phyloP scores from a whole-genome alignment of 2,797 vertebrate species.

The Emydoidea blandingii region DNA sequence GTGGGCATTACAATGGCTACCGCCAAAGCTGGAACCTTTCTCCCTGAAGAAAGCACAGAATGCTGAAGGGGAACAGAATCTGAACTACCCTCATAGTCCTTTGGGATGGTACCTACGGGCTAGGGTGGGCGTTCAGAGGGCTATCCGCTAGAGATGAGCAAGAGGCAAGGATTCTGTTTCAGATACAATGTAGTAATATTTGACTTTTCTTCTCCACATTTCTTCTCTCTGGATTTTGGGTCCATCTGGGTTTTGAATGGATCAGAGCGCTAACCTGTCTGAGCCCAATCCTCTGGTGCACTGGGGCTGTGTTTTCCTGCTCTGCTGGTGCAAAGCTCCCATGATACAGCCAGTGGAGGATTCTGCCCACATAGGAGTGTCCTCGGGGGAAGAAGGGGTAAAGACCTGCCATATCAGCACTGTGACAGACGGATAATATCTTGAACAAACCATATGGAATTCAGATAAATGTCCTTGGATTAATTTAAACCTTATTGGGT shows the following conservation, averaged over 20 bases:
- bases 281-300: too few species aligned
- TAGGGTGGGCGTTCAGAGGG: not conserved
- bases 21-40: not conserved
- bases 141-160: not conserved
- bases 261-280: not conserved
- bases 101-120: accelerated
- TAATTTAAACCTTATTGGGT: not conserved
- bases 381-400: not conserved
- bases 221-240: not conserved
- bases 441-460: not conserved
- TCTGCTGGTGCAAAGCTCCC: not conserved
- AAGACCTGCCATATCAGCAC: not conserved
- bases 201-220: not conserved
- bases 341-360: not conserved
- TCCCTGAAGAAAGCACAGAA: not conserved
- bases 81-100: not conserved
- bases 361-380: not conserved
- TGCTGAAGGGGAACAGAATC: not conserved
- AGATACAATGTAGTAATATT: not conserved
- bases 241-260: accelerated
- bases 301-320: not conserved
- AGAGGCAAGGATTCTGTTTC: not conserved
- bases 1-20: not conserved
- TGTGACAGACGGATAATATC: not conserved
- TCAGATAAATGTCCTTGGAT: not conserved